Percentiles rank a stretch among this genome's conserved stretches.
Conservation (phyloP, 35 echinoderm and acorn worm genomes). For the Lytechinus pictus region DNA sequence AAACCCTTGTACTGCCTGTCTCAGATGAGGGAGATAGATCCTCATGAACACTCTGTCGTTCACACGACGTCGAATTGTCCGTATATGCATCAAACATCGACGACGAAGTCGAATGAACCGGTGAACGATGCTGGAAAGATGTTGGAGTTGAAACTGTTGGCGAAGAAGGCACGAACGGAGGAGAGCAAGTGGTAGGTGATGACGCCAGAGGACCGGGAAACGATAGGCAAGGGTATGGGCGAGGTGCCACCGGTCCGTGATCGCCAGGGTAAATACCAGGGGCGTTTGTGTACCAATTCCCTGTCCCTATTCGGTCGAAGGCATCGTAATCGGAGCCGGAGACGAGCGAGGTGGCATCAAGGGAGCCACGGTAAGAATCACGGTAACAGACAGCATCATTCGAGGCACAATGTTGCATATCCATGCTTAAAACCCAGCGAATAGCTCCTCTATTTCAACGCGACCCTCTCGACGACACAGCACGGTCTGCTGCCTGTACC, state of each 20-base stretch:
- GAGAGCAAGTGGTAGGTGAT: constrained; percentile 38
- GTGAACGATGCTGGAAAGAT: constrained; percentile 37
- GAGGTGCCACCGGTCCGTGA: constrained; percentile 35
- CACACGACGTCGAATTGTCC: constrained; percentile 30
- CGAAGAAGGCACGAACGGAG: constrained; percentile 27
- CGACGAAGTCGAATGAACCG: constrained; percentile 29
- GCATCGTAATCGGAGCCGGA: constrained; percentile 33
- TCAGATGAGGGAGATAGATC: constrained; percentile 41
- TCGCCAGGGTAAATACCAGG: constrained; percentile 37
- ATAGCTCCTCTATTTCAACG: constrained; percentile 28
- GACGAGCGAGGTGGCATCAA: constrained; percentile 48
- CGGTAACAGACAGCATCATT: constrained; percentile 16
- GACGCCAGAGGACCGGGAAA: background rate
- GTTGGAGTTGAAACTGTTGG: constrained; percentile 15
- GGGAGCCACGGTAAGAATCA: constrained; percentile 41
- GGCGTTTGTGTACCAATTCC: constrained; percentile 45
- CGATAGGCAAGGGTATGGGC: constrained; percentile 17
- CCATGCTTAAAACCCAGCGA: constrained; percentile 29
- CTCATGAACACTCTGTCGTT: constrained; percentile 2
- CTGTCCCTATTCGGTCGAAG: constrained; percentile 14
- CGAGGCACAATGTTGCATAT: constrained; percentile 52
- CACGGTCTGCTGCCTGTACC: constrained; percentile 56
- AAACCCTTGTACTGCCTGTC: constrained; percentile 25
- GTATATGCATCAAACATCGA: background rate
- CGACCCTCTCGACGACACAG: constrained; percentile 15